Percentiles rank a stretch among this genome's conserved stretches.
These are phyloP conservation scores for Rhyzopertha dominica DNA, from an alignment of 1,140 invertebrate genomes.

Conservation along the genomic window DNA sequence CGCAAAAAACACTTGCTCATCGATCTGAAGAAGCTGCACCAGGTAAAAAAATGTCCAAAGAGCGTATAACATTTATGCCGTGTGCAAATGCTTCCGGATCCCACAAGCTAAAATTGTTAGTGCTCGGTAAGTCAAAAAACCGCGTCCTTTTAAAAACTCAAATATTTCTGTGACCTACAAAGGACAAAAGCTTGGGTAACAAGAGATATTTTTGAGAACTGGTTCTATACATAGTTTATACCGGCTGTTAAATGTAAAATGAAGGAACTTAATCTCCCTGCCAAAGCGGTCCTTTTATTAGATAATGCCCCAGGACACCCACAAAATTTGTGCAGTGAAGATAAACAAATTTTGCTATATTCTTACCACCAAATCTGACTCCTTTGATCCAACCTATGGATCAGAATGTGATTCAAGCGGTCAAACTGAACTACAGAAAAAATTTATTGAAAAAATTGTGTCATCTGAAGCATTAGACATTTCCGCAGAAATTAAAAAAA, in stretches of 20 bases:
- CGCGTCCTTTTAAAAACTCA: conserved; percentile 8
- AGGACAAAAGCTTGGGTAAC: no score
- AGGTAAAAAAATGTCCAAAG: conserved; percentile 5
- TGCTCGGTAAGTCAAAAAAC: no score
- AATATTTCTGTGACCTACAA: no score
- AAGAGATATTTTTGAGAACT: conserved; percentile 18
- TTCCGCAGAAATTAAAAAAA: no score
- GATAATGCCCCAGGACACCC: conserved; percentile 38
- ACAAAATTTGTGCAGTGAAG: no score
- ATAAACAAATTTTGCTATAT: conserved; percentile 31
- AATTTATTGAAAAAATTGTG: conserved; percentile 16
- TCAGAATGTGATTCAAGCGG: conserved; percentile 35
- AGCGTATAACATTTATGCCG: background rate
- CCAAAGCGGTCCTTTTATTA: conserved; percentile 29
- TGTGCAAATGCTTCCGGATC: background rate
- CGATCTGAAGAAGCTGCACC: conserved; percentile 7
- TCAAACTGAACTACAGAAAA: conserved; percentile 31
- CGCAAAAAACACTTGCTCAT: conserved; percentile 16
- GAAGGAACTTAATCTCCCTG: conserved; percentile 14
- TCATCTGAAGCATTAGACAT: no score
- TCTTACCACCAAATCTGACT: conserved; percentile 48
- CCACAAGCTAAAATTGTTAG: no score
- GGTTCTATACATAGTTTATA: conserved; percentile 14
- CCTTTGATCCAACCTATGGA: conserved; percentile 44
- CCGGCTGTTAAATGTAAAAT: conserved; percentile 10